Conservation (phyloP, 2,797 vertebrate genomes). For the Phoeniculus purpureus region DNA sequence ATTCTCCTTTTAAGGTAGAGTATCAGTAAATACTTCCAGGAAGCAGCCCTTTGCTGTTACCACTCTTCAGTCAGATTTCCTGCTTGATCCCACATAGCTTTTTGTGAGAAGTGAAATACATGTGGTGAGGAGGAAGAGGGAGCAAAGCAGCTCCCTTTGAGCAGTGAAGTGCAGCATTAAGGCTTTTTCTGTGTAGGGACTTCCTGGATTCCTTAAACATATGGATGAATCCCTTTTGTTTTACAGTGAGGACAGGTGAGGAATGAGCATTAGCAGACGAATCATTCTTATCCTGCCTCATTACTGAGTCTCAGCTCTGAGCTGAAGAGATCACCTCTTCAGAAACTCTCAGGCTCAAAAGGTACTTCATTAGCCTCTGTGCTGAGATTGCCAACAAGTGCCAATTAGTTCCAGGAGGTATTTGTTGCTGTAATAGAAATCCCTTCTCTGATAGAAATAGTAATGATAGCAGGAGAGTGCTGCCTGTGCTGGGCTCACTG, state of each 20-base stretch:
- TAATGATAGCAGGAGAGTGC: not conserved
- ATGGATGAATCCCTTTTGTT: not conserved
- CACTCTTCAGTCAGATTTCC: not conserved
- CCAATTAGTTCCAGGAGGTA: conserved; percentile 49
- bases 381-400: conserved; percentile 18
- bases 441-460: not conserved
- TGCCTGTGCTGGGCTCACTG: not conserved
- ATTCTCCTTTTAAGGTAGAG: not conserved
- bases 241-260: not conserved
- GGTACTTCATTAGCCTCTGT: conserved; percentile 40
- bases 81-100: not conserved
- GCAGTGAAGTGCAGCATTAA: not conserved
- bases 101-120: fast-evolving
- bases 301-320: not conserved
- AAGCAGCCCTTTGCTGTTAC: not conserved
- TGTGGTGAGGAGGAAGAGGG: not conserved
- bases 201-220: not conserved
- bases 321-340: conserved; percentile 36
- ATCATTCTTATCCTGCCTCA: conserved; percentile 17
- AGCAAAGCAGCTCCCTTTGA: not conserved
- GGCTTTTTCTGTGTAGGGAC: not conserved
- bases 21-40: not conserved
- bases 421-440: conserved; percentile 35
- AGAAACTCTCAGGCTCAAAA: conserved; percentile 44
- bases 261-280: not conserved